A percentile compares a stretch with the other conserved stretches of the same genome.
These are phyloP conservation scores for Misgurnus anguillicaudatus DNA, from an alignment of 2,113 vertebrate genomes.

Conservation along the genomic window DNA sequence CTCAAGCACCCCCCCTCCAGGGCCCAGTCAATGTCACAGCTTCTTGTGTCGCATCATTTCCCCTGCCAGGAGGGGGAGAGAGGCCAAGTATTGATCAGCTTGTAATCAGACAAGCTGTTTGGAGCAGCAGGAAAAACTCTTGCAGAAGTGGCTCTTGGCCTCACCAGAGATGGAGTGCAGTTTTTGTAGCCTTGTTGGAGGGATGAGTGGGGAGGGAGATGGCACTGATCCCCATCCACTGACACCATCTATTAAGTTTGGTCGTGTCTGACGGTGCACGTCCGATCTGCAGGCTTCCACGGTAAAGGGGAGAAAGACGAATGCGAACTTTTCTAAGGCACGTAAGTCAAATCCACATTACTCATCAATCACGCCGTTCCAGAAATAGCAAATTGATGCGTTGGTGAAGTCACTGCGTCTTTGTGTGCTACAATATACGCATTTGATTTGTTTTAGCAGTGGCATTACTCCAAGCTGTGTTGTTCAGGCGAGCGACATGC, in stretches of 20 bases:
- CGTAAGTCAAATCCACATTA: slow-evolving; percentile 5
- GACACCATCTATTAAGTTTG: slow-evolving; percentile 45
- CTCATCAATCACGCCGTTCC: background rate
- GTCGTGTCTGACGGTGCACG: slow-evolving; percentile 33
- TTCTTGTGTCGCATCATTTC: slow-evolving; percentile 70
- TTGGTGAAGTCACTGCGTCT: background rate
- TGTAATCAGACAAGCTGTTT: slow-evolving; percentile 73
- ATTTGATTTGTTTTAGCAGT: slow-evolving; percentile 1
- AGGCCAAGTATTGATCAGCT: slow-evolving; percentile 73
- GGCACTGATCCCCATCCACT: slow-evolving; percentile 59
- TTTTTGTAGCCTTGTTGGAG: slow-evolving; percentile 52
- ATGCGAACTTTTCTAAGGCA: background rate
- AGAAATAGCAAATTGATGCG: background rate
- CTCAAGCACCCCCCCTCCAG: slow-evolving; percentile 65
- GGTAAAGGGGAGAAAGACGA: background rate
- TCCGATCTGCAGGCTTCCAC: slow-evolving; percentile 29
- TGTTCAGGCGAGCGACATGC: background rate
- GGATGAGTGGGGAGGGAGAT: slow-evolving; percentile 49
- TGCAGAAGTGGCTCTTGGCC: slow-evolving; percentile 70
- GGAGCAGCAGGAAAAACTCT: slow-evolving; percentile 69
- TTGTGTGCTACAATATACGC: background rate
- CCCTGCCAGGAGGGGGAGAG: slow-evolving; percentile 67
- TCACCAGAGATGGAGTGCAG: slow-evolving; percentile 58
- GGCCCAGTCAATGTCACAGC: slow-evolving; percentile 75
- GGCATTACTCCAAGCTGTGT: background rate